Percentiles rank a stretch among this genome's conserved stretches.
Conservation (phyloP, 1,140 invertebrate species). For the Eriocheir sinensis region DNA sequence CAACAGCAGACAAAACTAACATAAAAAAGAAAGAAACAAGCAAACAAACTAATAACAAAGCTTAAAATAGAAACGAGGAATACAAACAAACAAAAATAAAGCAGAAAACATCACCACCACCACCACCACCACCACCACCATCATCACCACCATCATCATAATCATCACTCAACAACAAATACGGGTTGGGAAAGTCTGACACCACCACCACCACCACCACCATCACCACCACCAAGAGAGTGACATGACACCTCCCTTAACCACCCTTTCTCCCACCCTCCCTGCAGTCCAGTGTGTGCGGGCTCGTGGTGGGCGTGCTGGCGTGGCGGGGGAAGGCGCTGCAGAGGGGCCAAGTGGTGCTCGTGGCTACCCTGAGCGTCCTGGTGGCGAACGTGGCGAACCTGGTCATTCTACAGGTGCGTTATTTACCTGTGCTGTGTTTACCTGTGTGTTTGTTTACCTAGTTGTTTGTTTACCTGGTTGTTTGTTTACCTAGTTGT, state of each 20-base stretch:
- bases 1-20: too few species aligned
- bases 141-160: too few species aligned
- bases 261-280: constrained; percentile 70
- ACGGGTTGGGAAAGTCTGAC: not conserved
- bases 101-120: too few species aligned
- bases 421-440: not conserved
- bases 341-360: constrained; percentile 82
- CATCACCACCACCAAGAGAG: not conserved
- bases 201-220: not conserved
- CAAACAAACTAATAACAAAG: too few species aligned
- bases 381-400: constrained; percentile 82
- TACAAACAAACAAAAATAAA: too few species aligned
- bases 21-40: too few species aligned
- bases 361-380: constrained; percentile 82
- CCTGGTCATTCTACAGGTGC: constrained; percentile 81
- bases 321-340: constrained; percentile 81
- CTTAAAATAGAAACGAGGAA: too few species aligned
- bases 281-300: constrained; percentile 82
- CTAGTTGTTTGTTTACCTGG: not conserved
- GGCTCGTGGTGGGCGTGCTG: constrained; percentile 81
- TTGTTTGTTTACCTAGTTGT: not conserved
- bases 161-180: too few species aligned
- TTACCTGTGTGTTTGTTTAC: not conserved
- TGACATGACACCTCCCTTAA: too few species aligned
- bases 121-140: too few species aligned